Percentiles rank a stretch among this genome's conserved stretches.
Evolutionary conservation across 2,888 invertebrate genomes (phyloP).

Genomic region (Eurytoma adleriae): DNA sequence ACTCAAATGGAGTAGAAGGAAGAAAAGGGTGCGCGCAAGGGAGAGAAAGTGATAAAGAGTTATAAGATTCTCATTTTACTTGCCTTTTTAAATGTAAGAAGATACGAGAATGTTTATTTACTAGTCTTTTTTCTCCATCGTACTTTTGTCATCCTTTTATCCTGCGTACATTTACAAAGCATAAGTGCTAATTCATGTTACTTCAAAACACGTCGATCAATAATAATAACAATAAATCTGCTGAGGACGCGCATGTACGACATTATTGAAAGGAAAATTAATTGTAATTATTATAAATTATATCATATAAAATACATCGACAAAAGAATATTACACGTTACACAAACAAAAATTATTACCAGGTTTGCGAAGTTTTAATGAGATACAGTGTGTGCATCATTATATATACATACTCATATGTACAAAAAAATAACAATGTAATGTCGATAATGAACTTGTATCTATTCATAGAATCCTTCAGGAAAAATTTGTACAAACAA

Average conservation of each 20-base stretch:
- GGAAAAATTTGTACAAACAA: slow-evolving; percentile 76
- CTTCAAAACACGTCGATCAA: slow-evolving; percentile 36
- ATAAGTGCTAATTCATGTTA: slow-evolving; percentile 15
- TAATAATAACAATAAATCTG: slow-evolving; percentile 13
- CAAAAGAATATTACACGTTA: neutral
- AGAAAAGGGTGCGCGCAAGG: too few relatives aligned
- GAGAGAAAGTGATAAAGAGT: too few relatives aligned
- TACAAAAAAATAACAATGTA: slow-evolving; percentile 54
- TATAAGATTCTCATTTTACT: neutral
- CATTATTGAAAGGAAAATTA: slow-evolving; percentile 51
- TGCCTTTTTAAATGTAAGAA: slow-evolving; percentile 3
- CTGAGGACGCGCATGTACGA: slow-evolving; percentile 37
- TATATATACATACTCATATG: slow-evolving; percentile 60
- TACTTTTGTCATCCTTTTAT: neutral
- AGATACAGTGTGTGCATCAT: slow-evolving; percentile 49
- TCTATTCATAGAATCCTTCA: slow-evolving; percentile 70
- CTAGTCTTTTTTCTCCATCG: slow-evolving; percentile 29
- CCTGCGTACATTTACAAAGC: slow-evolving; percentile 13
- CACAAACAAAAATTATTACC: neutral
- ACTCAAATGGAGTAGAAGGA: neutral
- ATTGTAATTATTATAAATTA: slow-evolving; percentile 60
- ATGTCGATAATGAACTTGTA: slow-evolving; percentile 59
- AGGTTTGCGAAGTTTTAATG: slow-evolving; percentile 18
- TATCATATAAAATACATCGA: slow-evolving; percentile 48
- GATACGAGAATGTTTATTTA: slow-evolving; percentile 2